Base-by-base conservation (phyloP, 1,140 invertebrate genomes). In the Cardiocondyla obscurior region DNA sequence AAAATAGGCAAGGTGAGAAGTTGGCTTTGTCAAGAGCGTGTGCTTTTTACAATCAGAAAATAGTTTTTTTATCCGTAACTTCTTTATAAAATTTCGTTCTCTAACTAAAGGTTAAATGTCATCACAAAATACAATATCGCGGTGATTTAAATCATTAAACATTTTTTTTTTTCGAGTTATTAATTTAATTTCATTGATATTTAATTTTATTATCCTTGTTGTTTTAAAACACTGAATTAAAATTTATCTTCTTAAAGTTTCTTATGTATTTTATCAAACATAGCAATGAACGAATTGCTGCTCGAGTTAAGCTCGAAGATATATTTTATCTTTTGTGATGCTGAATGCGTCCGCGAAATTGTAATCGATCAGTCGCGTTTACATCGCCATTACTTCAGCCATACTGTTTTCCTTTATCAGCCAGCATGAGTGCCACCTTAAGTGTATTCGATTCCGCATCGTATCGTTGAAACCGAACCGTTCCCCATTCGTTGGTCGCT, bases 81-180 rank as follows among this genome's bases (percentile, higher is more conserved):
- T 42, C 64, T 70, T 81, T 28, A 25, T 55, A n/a, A 67, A 70
- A 73, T 60, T 53, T 86, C 84, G 82, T 62, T 58, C 76, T 84
- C 58, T 84, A n/a, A 67, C 87, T 65, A 90, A 92, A 92, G 90
- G 90, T 92, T 92, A 92, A 91, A 89, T n/a, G 89, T 90, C 86
- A 73, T 89, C 88, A 89, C 88, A 85, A 90, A 74, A 74, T 46
- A 51, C 73, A 58, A 53, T 44, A 39, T 36, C 51, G 16, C 42
- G 12, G 22, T 16, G 7, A 30, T 70, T 64, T 83, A 62, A 42
- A 67, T 77, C 8, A 44, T 49, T 14, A 39, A 51, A 62, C n/a
- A n/a, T n/a, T n/a, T n/a, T n/a, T n/a, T n/a, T n/a, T n/a, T n/a
- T n/a, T n/a, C 30, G 22, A 77, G 33, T 69, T 25, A n/a, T 69